Evolutionary conservation across 2,113 vertebrate genomes (phyloP), one percentile per base, ranked within the genome.

Genomic region (Fukomys damarensis): DNA sequence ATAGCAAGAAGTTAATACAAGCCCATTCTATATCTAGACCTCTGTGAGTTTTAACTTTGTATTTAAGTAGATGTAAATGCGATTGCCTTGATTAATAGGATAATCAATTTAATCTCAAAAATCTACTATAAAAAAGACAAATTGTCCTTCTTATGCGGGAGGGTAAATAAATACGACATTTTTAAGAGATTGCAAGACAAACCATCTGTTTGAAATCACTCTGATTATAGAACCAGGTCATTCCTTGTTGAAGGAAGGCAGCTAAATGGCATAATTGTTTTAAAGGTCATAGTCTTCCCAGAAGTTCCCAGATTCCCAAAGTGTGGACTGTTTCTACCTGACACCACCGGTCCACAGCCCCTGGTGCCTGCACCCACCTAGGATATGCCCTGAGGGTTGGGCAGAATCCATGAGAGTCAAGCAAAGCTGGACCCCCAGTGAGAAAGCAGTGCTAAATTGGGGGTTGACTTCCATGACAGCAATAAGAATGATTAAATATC

Each of bases 101-200:
- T 94, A 61, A 93, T 93, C 84, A 89, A 93, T 89, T 63, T 11
- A 72, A 32, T 89, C 26, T 68, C 28, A 32, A 82, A 92, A 82
- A 74, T 41, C 38, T 87, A 85, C 20, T 12, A 43, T 74, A 94
- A 91, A 86, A 32, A 30, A 68, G 12, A 49, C 2, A 74, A 84
- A 46, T 79, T 89, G 61, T 49, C 6, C 4, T 68, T 88, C 76
- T 83, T 94, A 58, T 52, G 38, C 68, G 52, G 6, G 16, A 82
- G 65, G 22, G 22, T 43, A 94, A 96, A 89, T 65, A 96, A 88
- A 95, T 49, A 80, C 68, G 65, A 72, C 19, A 58, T 80, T 91
- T 93, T 86, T 3, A 74, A 94, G 72, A 56, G n/a, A 83, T 56
- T 76, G 13, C 20, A 65, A 59, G 32, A 61, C 54, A 97, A 93